A percentile compares a stretch with the other conserved stretches of the same genome.
phyloP scores from a whole-genome alignment of 2,888 invertebrate genomes.

The Tetrapedia diversipes region DNA sequence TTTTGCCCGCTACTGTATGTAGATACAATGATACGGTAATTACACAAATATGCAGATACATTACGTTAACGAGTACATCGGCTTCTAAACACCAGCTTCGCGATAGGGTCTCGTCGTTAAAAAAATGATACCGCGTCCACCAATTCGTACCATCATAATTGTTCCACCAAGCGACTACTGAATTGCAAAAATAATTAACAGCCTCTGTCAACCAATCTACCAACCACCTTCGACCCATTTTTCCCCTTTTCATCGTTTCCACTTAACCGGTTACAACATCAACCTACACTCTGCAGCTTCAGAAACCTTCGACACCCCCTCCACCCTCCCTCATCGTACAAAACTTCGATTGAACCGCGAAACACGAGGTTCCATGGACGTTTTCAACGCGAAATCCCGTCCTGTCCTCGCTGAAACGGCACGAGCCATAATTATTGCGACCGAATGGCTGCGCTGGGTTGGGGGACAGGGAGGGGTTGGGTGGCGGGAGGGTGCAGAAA shows the following conservation, averaged over 20 bases:
- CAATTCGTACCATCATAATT: conserved; percentile 6
- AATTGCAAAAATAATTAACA: conserved; percentile 12
- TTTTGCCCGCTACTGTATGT: too few species aligned
- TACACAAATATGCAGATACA: too few species aligned
- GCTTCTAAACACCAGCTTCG: neutral
- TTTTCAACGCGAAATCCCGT: conserved; percentile 29
- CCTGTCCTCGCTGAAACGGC: conserved; percentile 16
- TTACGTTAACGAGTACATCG: neutral
- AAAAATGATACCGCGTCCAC: neutral
- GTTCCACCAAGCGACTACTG: neutral
- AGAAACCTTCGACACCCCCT: neutral
- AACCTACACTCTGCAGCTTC: neutral
- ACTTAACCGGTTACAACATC: neutral
- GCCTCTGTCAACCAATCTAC: neutral
- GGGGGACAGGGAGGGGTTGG: neutral
- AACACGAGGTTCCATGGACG: neutral
- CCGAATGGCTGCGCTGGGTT: conserved; percentile 33
- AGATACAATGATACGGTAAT: too few species aligned
- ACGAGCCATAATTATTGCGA: conserved; percentile 49
- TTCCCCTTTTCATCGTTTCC: neutral
- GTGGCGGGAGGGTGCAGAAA: conserved; percentile 26
- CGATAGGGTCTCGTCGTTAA: neutral
- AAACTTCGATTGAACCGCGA: neutral
- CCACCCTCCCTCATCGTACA: neutral
- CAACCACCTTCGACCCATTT: neutral